Evolutionary conservation across 2,797 vertebrate genomes (phyloP).

Genomic region (Microhierax caerulescens): DNA sequence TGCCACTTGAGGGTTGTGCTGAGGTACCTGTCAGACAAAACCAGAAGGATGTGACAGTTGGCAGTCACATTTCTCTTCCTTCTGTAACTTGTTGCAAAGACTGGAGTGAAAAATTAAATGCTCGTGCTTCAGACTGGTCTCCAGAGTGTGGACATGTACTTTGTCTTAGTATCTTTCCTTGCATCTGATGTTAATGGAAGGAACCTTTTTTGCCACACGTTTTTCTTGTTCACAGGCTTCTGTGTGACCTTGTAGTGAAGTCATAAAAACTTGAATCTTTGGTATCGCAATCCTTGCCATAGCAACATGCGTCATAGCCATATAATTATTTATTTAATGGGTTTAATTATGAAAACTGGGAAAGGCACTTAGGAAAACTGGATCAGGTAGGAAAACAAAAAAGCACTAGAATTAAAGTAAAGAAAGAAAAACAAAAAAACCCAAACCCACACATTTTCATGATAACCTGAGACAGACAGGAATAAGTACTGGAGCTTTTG

Average conservation of each 20-base stretch:
- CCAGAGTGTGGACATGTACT: fast-evolving
- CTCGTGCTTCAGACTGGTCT: fast-evolving
- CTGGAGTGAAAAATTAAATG: background rate
- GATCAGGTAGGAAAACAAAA: background rate
- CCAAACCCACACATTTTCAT: background rate
- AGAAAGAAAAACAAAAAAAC: background rate
- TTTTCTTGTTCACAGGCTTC: background rate
- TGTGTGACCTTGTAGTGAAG: slow-evolving; percentile 42
- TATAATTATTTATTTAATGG: slow-evolving; percentile 64
- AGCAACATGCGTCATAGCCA: slow-evolving; percentile 43
- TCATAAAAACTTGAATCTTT: slow-evolving; percentile 46
- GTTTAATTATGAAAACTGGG: slow-evolving; percentile 58
- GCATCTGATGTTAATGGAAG: background rate
- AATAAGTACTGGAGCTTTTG: background rate
- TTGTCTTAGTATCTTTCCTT: background rate
- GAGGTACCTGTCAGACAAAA: background rate
- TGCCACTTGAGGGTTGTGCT: background rate
- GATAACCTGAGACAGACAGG: background rate
- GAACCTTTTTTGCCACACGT: background rate
- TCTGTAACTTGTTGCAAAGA: background rate
- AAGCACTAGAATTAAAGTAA: background rate
- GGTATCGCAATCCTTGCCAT: slow-evolving; percentile 48
- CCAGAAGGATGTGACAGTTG: background rate
- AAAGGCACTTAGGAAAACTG: slow-evolving; percentile 3
- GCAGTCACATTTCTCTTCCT: background rate